Percentiles rank a stretch among this genome's conserved stretches.
These are phyloP conservation scores for Strix occidentalis DNA, from an alignment of 2,797 vertebrate species.

Conservation along the genomic window DNA sequence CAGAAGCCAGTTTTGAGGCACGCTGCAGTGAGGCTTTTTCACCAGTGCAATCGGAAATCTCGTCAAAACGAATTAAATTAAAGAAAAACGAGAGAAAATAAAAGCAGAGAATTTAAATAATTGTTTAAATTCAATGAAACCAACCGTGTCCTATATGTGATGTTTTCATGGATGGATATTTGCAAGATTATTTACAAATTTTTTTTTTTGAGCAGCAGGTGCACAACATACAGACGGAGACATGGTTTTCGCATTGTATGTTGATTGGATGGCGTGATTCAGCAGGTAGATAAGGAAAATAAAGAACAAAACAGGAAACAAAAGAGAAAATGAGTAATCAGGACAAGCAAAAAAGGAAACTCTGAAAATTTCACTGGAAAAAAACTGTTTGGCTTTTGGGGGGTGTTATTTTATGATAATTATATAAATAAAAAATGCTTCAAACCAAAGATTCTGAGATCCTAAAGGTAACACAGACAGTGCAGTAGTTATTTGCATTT, in stretches of 20 bases:
- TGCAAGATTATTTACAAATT: slow-evolving; percentile 73
- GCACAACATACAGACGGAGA: slow-evolving; percentile 81
- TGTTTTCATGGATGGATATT: slow-evolving; percentile 82
- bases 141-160: slow-evolving; percentile 84
- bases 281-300: slow-evolving; percentile 79
- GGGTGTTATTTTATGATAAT: slow-evolving; percentile 34
- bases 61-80: slow-evolving; percentile 28
- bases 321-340: slow-evolving; percentile 81
- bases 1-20: slow-evolving; percentile 48
- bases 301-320: slow-evolving; percentile 80
- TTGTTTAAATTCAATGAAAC: slow-evolving; percentile 76
- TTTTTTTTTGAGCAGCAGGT: slow-evolving; percentile 76
- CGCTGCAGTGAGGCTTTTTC: slow-evolving; percentile 54
- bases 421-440: slow-evolving; percentile 40
- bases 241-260: slow-evolving; percentile 80
- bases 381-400: neutral
- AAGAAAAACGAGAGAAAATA: slow-evolving; percentile 43
- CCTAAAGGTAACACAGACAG: slow-evolving; percentile 60
- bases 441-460: slow-evolving; percentile 39
- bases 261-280: slow-evolving; percentile 84
- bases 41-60: slow-evolving; percentile 59
- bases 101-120: slow-evolving; percentile 66
- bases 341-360: slow-evolving; percentile 76
- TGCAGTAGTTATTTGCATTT: slow-evolving; percentile 75
- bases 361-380: slow-evolving; percentile 61